These are phyloP conservation scores for Motacilla tschutschensis DNA, from an alignment of 2,113 vertebrate genomes.

Conservation along the genomic window DNA sequence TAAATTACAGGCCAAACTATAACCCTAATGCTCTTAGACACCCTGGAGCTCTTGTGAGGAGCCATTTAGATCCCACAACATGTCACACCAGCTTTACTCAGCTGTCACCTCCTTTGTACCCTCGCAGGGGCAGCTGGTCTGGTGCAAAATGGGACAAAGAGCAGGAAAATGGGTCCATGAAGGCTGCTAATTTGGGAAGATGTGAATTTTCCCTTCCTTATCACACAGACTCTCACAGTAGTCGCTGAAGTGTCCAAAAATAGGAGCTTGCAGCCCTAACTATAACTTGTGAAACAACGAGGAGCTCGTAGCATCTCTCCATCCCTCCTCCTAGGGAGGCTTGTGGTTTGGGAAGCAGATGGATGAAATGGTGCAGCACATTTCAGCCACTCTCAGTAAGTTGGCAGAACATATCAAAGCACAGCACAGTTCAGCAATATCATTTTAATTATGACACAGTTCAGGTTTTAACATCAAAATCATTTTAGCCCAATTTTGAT, in stretches of 20 bases:
- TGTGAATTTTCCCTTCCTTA: constrained; percentile 30
- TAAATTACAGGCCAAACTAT: background rate
- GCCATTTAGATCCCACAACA: background rate
- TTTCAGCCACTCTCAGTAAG: constrained; percentile 28
- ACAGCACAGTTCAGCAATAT: background rate
- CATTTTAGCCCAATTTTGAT: constrained; percentile 43
- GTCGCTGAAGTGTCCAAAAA: constrained; percentile 27
- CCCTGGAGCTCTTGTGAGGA: background rate
- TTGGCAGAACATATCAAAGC: constrained; percentile 16
- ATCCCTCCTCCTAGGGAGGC: background rate
- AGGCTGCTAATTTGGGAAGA: constrained; percentile 48
- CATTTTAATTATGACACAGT: background rate
- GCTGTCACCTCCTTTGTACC: background rate
- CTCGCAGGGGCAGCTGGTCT: background rate
- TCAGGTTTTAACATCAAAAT: constrained; percentile 6
- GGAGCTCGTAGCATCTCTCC: background rate
- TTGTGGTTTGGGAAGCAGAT: constrained; percentile 15
- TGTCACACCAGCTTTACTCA: background rate
- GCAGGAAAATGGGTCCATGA: background rate
- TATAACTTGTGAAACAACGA: constrained; percentile 8
- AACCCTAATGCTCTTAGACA: background rate
- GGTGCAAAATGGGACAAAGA: constrained; percentile 31
- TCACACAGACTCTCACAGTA: constrained; percentile 15
- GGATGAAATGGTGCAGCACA: background rate
- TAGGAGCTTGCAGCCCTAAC: constrained; percentile 30